These are phyloP conservation scores for Araneus ventricosus DNA, from an alignment of 1,140 invertebrate species.

Conservation along the genomic window DNA sequence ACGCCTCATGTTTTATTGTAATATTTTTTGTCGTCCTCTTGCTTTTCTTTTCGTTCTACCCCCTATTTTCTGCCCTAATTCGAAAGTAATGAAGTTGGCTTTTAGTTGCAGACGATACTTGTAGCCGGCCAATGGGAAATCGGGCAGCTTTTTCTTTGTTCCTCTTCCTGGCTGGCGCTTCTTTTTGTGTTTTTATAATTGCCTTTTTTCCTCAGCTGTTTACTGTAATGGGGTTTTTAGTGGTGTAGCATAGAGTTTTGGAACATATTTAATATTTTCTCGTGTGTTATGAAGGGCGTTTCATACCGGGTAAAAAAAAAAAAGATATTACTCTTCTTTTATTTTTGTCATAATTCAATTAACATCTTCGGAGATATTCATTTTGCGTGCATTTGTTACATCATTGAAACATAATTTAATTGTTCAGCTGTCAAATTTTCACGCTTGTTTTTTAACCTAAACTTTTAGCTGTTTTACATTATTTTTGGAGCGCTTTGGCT, in stretches of 20 bases:
- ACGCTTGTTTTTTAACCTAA: not conserved
- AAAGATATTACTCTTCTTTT: not conserved
- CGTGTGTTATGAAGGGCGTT: not conserved
- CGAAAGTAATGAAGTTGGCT: constrained; percentile 72
- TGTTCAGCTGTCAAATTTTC: not conserved
- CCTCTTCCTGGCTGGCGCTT: not conserved
- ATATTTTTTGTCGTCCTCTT: constrained; percentile 35
- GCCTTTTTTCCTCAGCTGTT: constrained; percentile 67
- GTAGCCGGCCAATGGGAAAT: constrained; percentile 50
- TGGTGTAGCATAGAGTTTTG: constrained; percentile 29
- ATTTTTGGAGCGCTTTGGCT: not conserved
- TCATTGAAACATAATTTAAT: constrained; percentile 6
- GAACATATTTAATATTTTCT: constrained; percentile 45
- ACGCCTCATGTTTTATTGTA: constrained; percentile 49
- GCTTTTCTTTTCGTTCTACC: constrained; percentile 23
- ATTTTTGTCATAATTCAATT: not conserved
- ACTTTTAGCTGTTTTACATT: not conserved
- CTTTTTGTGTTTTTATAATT: constrained; percentile 67
- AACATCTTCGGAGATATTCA: not conserved
- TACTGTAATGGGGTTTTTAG: constrained; percentile 57
- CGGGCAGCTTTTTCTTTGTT: constrained; percentile 54
- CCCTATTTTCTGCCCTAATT: constrained; percentile 54
- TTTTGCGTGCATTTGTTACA: not conserved
- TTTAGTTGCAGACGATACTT: constrained; percentile 56
- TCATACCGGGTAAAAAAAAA: not conserved